phyloP scores from a whole-genome alignment of 2,888 invertebrate genomes.

The Matsumyia berberina region DNA sequence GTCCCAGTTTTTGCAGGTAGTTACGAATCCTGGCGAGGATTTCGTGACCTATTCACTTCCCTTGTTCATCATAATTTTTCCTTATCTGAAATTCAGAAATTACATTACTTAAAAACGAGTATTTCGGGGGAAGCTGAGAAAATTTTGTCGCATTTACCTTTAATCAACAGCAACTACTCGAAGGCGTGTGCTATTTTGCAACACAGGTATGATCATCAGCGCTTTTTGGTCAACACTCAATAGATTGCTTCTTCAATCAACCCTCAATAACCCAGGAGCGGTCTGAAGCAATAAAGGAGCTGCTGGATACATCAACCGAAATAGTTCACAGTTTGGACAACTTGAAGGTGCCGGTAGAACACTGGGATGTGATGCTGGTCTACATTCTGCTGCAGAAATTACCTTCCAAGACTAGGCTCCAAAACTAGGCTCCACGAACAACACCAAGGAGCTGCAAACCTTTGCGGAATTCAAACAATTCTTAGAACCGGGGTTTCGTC shows the following conservation, averaged over 20 bases:
- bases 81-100: too few relatives aligned
- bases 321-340: constrained; percentile 16
- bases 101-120: constrained; percentile 10
- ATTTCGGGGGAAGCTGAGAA: constrained; percentile 22
- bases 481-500: constrained; percentile 34
- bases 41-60: not conserved
- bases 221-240: constrained; percentile 32
- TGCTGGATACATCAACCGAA: constrained; percentile 21
- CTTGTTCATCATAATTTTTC: not conserved
- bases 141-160: constrained; percentile 4
- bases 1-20: not conserved
- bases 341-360: too few relatives aligned
- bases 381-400: too few relatives aligned
- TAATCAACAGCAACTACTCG: constrained; percentile 11
- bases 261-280: not conserved
- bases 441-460: constrained; percentile 23
- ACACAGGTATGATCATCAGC: constrained; percentile 24
- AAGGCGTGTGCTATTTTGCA: constrained; percentile 22
- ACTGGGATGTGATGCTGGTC: too few relatives aligned
- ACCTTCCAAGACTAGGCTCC: too few relatives aligned
- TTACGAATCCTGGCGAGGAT: not conserved
- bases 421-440: not conserved
- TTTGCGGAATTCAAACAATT: constrained; percentile 24
- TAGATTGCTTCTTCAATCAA: constrained; percentile 40
- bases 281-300: constrained; percentile 1